phyloP scores from a whole-genome alignment of 2,888 invertebrate species.

The Trachelus tabidus region DNA sequence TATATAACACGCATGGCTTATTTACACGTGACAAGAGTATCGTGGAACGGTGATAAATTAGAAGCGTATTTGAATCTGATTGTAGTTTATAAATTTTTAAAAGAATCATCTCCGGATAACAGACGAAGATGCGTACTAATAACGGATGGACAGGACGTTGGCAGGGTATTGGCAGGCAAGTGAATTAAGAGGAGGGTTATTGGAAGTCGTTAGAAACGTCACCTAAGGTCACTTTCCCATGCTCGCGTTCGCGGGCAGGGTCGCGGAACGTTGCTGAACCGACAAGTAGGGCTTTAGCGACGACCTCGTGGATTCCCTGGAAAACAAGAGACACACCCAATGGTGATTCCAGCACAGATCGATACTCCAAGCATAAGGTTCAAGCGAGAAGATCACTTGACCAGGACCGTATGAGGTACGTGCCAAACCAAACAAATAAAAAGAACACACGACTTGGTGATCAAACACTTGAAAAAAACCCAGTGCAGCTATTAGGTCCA shows the following conservation, averaged over 20 bases:
- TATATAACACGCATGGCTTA: conserved; percentile 10
- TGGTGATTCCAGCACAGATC: background rate
- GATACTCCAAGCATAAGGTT: no score
- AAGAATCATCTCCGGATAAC: no score
- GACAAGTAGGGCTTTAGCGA: conserved; percentile 80
- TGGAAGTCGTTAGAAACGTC: background rate
- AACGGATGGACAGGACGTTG: background rate
- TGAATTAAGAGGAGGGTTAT: background rate
- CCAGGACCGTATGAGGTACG: no score
- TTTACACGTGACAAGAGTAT: conserved; percentile 11
- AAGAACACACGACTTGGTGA: no score
- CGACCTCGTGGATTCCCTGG: conserved; percentile 83
- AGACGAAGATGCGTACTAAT: background rate
- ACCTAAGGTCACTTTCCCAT: conserved; percentile 68
- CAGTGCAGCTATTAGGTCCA: no score
- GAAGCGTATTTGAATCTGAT: no score
- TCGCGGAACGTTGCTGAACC: conserved; percentile 85
- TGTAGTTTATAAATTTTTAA: no score
- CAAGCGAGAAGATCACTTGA: no score
- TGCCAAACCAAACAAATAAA: no score
- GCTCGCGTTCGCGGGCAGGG: conserved; percentile 86
- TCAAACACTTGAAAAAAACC: no score
- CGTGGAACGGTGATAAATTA: no score
- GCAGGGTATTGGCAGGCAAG: background rate
- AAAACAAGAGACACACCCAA: conserved; percentile 40